Conservation (phyloP, 2,888 invertebrate genomes). For the Phytoseiulus persimilis region DNA sequence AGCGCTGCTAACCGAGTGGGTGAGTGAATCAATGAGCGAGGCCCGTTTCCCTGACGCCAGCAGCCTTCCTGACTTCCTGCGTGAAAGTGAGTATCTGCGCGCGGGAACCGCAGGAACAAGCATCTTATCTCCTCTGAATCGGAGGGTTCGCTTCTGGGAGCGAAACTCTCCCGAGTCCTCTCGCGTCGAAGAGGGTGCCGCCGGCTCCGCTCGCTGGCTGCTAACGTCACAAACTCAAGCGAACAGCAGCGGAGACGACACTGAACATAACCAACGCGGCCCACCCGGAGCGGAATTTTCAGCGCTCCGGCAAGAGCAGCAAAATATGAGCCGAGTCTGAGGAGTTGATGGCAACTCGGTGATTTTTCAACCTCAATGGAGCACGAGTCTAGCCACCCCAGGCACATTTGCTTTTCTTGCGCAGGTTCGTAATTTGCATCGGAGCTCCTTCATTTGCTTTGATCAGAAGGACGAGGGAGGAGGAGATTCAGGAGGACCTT, state of each 20-base stretch:
- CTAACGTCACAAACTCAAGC: background rate
- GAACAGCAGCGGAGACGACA: too few species aligned
- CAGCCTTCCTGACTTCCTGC: background rate
- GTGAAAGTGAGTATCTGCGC: background rate
- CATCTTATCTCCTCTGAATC: background rate
- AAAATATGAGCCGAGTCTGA: background rate
- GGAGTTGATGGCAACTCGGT: background rate
- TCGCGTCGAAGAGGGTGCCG: background rate
- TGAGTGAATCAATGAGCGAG: background rate
- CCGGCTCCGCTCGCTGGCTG: background rate
- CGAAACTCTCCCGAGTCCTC: background rate
- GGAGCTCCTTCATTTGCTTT: background rate
- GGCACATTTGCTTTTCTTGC: background rate
- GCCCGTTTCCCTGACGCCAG: background rate
- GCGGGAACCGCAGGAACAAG: background rate
- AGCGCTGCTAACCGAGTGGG: background rate
- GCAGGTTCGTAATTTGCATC: background rate
- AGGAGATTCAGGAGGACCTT: background rate
- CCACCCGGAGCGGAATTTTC: background rate
- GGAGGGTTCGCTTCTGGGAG: background rate
- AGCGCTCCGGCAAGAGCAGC: background rate
- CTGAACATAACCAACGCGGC: background rate
- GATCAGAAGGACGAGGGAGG: background rate
- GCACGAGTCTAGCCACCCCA: background rate
- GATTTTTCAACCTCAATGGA: background rate